Conservation (phyloP, 2,888 invertebrate species). For the Nomada hirtipes region DNA sequence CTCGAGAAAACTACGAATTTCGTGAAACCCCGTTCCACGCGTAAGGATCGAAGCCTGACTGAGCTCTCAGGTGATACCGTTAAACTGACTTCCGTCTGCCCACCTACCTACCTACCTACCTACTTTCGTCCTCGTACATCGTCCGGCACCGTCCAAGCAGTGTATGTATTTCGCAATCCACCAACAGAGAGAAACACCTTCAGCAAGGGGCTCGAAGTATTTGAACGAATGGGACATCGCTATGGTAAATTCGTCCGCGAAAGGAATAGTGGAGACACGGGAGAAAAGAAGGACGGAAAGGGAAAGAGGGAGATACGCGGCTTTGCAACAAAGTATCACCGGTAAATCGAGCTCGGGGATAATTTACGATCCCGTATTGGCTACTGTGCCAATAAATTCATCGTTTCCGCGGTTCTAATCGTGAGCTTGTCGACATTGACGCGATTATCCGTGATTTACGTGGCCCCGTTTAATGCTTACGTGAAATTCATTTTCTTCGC, state of each 20-base stretch:
- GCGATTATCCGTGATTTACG: not conserved
- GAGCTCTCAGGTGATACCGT: conserved; percentile 79
- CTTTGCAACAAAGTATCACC: conserved; percentile 13
- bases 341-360: conserved; percentile 11
- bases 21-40: conserved; percentile 66
- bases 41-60: conserved; percentile 69
- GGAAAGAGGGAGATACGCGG: not conserved
- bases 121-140: conserved; percentile 76
- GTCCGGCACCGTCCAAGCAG: conserved; percentile 61
- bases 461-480: not conserved
- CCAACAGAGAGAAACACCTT: conserved; percentile 49
- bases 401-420: not conserved
- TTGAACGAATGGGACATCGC: conserved; percentile 43
- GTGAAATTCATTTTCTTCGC: not conserved
- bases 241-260: conserved; percentile 44
- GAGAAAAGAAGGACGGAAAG: not conserved
- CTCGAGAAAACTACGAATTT: conserved; percentile 58
- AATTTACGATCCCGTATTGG: not conserved
- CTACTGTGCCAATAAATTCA: not conserved
- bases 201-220: conserved; percentile 59
- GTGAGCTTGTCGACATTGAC: not conserved
- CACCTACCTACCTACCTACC: conserved; percentile 81
- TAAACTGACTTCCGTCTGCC: conserved; percentile 82
- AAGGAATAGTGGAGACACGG: not conserved
- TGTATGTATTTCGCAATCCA: conserved; percentile 57